Conservation (phyloP, 2,797 vertebrate genomes). For the Paratrypauchen microcephalus region DNA sequence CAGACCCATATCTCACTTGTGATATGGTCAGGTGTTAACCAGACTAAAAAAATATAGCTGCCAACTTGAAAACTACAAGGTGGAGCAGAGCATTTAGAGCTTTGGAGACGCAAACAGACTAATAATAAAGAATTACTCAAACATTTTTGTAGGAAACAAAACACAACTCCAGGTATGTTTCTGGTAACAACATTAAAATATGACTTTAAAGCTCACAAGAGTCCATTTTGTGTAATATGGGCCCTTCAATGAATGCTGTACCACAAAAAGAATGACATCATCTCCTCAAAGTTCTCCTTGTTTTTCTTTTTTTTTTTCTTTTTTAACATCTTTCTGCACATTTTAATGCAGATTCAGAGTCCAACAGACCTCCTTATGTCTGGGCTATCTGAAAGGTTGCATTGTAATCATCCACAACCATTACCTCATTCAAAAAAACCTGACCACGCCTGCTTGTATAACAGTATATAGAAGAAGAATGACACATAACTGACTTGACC, state of each 20-base stretch:
- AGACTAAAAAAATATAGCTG: no score
- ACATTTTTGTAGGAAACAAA: no score
- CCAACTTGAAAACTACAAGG: no score
- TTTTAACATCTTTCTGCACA: slow-evolving; percentile 34
- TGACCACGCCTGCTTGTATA: slow-evolving; percentile 55
- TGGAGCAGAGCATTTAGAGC: no score
- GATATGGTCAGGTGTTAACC: no score
- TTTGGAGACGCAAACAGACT: no score
- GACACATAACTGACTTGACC: slow-evolving; percentile 67
- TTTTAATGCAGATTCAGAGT: slow-evolving; percentile 54
- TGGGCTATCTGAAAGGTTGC: slow-evolving; percentile 68
- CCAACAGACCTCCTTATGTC: slow-evolving; percentile 65
- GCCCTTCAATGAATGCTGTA: slow-evolving; percentile 20
- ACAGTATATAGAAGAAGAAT: slow-evolving; percentile 41
- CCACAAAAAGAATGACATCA: slow-evolving; percentile 64
- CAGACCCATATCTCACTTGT: no score
- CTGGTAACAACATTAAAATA: no score
- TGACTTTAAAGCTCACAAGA: no score
- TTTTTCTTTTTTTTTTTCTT: slow-evolving; percentile 43
- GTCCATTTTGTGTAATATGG: no score
- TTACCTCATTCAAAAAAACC: slow-evolving; percentile 54
- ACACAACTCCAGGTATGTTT: no score
- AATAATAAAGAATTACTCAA: no score
- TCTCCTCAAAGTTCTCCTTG: slow-evolving; percentile 50
- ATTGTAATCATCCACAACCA: slow-evolving; percentile 62